Percentiles rank a stretch among this genome's conserved stretches.
Evolutionary conservation across 2,888 invertebrate species (phyloP).

Genomic region (Stenoptilia bipunctidactyla): DNA sequence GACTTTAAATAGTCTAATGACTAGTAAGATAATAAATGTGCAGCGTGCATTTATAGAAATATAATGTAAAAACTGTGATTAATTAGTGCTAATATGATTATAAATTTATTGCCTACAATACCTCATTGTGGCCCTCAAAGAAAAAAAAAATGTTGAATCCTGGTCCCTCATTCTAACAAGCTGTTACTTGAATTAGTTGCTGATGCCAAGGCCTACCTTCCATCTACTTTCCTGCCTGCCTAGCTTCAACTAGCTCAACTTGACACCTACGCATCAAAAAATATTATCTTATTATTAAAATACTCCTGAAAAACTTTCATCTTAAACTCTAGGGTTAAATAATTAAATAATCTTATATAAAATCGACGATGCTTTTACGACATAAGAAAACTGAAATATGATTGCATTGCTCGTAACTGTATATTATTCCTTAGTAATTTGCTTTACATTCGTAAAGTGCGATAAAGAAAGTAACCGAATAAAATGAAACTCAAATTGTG

Average conservation of each 20-base stretch:
- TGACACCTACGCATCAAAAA: constrained; percentile 66
- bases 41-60: constrained; percentile 19
- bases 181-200: constrained; percentile 28
- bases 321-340: background rate
- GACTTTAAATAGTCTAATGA: constrained; percentile 1
- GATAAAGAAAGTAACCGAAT: too few relatives aligned
- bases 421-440: too few relatives aligned
- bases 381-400: too few relatives aligned
- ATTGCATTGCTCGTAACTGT: too few relatives aligned
- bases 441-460: too few relatives aligned
- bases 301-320: background rate
- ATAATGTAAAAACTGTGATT: constrained; percentile 56
- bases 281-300: background rate
- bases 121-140: constrained; percentile 45
- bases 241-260: constrained; percentile 65
- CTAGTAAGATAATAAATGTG: constrained; percentile 7
- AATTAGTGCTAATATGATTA: constrained; percentile 28
- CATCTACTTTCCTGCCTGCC: constrained; percentile 58
- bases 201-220: constrained; percentile 44
- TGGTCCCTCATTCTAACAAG: constrained; percentile 46
- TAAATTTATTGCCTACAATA: constrained; percentile 49
- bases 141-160: constrained; percentile 39
- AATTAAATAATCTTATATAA: too few relatives aligned
- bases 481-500: too few relatives aligned
- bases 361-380: too few relatives aligned